Evolutionary conservation across 2,113 vertebrate genomes (phyloP).

Genomic region (Hystrix cristata): DNA sequence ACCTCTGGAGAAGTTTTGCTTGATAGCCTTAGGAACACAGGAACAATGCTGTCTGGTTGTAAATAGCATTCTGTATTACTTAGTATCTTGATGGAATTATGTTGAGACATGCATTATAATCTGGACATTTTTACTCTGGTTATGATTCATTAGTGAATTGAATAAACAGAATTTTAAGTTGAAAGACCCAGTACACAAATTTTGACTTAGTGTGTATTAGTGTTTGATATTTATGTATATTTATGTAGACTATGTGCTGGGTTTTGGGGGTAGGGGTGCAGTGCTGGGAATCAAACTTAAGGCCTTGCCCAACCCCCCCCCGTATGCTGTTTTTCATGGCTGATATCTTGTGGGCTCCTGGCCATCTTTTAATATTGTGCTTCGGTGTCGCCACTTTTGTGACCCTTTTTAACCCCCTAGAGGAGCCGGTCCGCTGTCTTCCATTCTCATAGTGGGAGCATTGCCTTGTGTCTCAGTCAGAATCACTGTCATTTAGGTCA

Average conservation of each 20-base stretch:
- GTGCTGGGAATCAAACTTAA: too few species aligned
- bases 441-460: background rate
- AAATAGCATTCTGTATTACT: background rate
- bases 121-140: slow-evolving; percentile 19
- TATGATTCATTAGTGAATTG: slow-evolving; percentile 31
- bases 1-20: background rate
- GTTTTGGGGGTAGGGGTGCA: too few species aligned
- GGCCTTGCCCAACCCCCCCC: too few species aligned
- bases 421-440: slow-evolving; percentile 5
- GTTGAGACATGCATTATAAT: slow-evolving; percentile 1
- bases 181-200: background rate
- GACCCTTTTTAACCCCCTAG: background rate
- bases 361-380: background rate
- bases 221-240: slow-evolving; percentile 47
- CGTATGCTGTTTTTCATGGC: background rate
- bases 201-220: background rate
- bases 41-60: background rate
- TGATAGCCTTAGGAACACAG: background rate
- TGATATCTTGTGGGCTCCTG: background rate
- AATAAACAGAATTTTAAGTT: slow-evolving; percentile 43
- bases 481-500: background rate
- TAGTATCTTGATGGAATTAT: background rate
- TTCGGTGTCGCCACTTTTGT: background rate
- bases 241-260: background rate
- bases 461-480: slow-evolving; percentile 31